A percentile compares a stretch with the other conserved stretches of the same genome.
These are phyloP conservation scores for Cataglyphis rosenhaueri DNA, from an alignment of 2,888 invertebrate species.

Conservation along the genomic window DNA sequence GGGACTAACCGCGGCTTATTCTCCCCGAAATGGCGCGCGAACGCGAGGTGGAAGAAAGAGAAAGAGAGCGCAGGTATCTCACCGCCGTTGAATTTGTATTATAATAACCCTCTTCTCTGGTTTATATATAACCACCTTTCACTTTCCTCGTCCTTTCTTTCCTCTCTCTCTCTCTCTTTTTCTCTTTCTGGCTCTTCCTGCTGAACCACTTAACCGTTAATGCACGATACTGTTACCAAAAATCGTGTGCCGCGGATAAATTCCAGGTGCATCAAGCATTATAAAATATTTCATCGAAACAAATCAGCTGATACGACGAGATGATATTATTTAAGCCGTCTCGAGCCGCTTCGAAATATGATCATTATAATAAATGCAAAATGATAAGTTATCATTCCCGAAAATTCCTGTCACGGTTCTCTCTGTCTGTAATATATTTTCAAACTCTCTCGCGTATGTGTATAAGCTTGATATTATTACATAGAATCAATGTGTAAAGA, in stretches of 20 bases:
- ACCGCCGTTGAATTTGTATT: slow-evolving; percentile 32
- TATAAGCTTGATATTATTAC: background rate
- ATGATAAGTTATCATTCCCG: background rate
- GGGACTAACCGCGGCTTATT: slow-evolving; percentile 70
- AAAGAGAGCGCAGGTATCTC: slow-evolving; percentile 27
- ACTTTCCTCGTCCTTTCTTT: slow-evolving; percentile 13
- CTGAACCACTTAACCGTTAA: slow-evolving; percentile 51
- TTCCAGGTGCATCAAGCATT: background rate
- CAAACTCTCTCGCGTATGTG: background rate
- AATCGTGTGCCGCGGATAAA: slow-evolving; percentile 26
- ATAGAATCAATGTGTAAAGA: background rate
- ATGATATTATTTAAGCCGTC: background rate
- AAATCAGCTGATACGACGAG: slow-evolving; percentile 3
- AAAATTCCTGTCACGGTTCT: background rate
- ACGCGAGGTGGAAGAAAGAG: background rate
- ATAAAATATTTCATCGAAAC: background rate
- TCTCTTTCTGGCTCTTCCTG: slow-evolving; percentile 37
- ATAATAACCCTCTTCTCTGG: slow-evolving; percentile 27
- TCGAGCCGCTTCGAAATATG: background rate
- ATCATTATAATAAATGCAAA: background rate
- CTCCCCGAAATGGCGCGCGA: slow-evolving; percentile 26
- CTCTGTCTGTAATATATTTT: background rate
- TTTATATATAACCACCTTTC: slow-evolving; percentile 28
- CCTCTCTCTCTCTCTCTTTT: background rate
- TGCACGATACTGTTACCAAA: slow-evolving; percentile 50